Base-by-base conservation (phyloP, 2,797 vertebrate genomes). In the Xyrichtys novacula region DNA sequence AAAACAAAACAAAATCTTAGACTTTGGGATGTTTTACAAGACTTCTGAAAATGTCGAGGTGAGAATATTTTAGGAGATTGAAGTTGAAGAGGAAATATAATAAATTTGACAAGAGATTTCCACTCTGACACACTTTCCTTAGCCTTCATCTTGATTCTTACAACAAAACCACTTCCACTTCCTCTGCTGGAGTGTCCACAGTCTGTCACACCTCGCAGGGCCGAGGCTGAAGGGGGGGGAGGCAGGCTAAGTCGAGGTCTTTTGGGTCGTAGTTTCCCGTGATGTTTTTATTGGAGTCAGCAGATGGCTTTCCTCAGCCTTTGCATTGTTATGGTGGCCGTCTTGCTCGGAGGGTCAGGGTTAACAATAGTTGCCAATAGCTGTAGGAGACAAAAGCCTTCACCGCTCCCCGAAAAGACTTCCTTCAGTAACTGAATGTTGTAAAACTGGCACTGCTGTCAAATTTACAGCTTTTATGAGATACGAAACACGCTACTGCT, bases 221-320 rank as follows among this genome's bases (percentile, higher is more conserved):
- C 57, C 54, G 25, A 64, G 76, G 76, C 54, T 77, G 62, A 52
- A 78, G 71, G 81, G 81, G 78, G 32, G 71, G 81, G 81, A 77
- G 32, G 78, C 25, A 11, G 83, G 76, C 68, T 76, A 77, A 73
- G 64, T 76, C 63, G 80, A 74, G 85, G 83, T 91, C 81, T 84
- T 65, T 32, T 1, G 42, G 86, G 85, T 85, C 22, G 46, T 67
- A 23, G 68, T 90, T 82, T 86, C 84, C 83, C 16, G 66, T 87
- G 78, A 90, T 89, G 85, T 85, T 92, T 95, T 94, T 92, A 94
- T 87, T 92, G 89, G 88, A 80, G 77, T 60, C 72, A 88, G 81
- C 93, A 94, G 92, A 94, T 94, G 93, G 91, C 85, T 87, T 85
- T 80, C 86, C 86, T 85, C 77, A 80, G 76, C 70, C 83, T 66